Percentiles rank a stretch among this genome's conserved stretches.
Conservation (phyloP, 2,888 invertebrate species). For the Drosophila nigricruria region DNA sequence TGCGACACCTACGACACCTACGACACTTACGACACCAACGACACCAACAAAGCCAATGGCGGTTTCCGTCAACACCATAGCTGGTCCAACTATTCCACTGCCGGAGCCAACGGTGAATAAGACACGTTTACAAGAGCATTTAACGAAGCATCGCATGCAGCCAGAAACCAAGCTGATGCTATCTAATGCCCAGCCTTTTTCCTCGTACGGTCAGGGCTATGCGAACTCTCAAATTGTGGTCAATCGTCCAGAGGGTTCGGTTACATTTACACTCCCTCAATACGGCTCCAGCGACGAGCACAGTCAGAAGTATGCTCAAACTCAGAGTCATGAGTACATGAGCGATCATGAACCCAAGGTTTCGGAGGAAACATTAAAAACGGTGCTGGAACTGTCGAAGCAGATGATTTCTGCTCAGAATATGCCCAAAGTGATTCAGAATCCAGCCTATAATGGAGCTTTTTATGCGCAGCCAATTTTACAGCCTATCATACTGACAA, state of each 20-base stretch:
- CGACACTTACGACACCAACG: slow-evolving; percentile 11
- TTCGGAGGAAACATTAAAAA: slow-evolving; percentile 85
- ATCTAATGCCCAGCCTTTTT: slow-evolving; percentile 66
- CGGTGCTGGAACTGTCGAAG: slow-evolving; percentile 84
- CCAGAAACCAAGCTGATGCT: slow-evolving; percentile 83
- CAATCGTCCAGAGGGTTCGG: slow-evolving; percentile 84
- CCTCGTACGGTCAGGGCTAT: slow-evolving; percentile 70
- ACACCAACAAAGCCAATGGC: slow-evolving; percentile 11
- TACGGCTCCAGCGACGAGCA: slow-evolving; percentile 51
- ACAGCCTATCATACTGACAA: slow-evolving; percentile 82
- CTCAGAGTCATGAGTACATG: slow-evolving; percentile 61
- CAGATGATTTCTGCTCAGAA: slow-evolving; percentile 85
- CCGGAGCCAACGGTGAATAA: slow-evolving; percentile 49
- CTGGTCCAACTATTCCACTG: slow-evolving; percentile 10
- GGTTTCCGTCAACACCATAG: neutral
- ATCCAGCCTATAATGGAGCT: slow-evolving; percentile 62
- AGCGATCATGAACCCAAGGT: slow-evolving; percentile 80
- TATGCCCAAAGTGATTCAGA: slow-evolving; percentile 81
- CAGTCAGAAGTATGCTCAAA: slow-evolving; percentile 7
- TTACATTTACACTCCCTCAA: slow-evolving; percentile 81
- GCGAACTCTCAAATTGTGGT: slow-evolving; percentile 85
- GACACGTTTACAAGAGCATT: slow-evolving; percentile 58
- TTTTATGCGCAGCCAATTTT: slow-evolving; percentile 81
- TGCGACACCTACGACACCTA: slow-evolving; percentile 7
- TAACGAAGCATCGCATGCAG: slow-evolving; percentile 61